Evolutionary conservation across 2,888 invertebrate species (phyloP).

Genomic region (Mimumesa dahlbomi): DNA sequence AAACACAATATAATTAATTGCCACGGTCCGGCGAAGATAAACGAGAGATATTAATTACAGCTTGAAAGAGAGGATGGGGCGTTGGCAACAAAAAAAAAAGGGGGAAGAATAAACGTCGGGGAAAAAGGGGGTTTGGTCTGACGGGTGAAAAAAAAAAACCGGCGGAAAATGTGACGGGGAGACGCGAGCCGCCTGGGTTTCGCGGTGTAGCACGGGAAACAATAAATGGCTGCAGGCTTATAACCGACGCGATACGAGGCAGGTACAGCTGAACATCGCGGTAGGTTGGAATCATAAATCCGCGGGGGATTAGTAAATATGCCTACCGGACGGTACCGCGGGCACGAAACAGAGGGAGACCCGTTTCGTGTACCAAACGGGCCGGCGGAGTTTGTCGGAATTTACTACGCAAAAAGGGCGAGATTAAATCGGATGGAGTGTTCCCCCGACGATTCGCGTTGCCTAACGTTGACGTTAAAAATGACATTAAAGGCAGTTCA

Average conservation of each 20-base stretch:
- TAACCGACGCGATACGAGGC: conserved; percentile 38
- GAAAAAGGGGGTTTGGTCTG: neutral
- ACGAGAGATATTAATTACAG: conserved; percentile 1
- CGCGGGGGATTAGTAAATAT: conserved; percentile 54
- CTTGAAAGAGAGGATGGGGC: neutral
- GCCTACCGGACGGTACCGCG: conserved; percentile 31
- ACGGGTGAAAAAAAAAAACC: conserved; percentile 5
- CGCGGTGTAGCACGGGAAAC: conserved; percentile 25
- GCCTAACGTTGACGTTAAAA: conserved; percentile 31
- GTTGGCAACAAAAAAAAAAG: neutral
- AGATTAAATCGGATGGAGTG: conserved; percentile 53
- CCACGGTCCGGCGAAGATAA: neutral
- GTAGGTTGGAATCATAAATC: conserved; percentile 52
- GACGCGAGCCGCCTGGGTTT: neutral
- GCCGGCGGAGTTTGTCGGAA: conserved; percentile 39
- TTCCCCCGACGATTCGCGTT: conserved; percentile 4
- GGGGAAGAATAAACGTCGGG: neutral
- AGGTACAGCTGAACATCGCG: conserved; percentile 37
- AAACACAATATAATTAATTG: neutral
- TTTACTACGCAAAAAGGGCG: conserved; percentile 43
- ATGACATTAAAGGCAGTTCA: conserved; percentile 18
- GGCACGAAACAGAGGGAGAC: conserved; percentile 3
- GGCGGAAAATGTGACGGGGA: conserved; percentile 27
- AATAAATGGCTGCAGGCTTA: conserved; percentile 50
- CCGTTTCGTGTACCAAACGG: neutral